Evolutionary conservation across 2,797 vertebrate genomes (phyloP), one percentile per base, ranked within the genome.

Genomic region (Propithecus deckenii): DNA sequence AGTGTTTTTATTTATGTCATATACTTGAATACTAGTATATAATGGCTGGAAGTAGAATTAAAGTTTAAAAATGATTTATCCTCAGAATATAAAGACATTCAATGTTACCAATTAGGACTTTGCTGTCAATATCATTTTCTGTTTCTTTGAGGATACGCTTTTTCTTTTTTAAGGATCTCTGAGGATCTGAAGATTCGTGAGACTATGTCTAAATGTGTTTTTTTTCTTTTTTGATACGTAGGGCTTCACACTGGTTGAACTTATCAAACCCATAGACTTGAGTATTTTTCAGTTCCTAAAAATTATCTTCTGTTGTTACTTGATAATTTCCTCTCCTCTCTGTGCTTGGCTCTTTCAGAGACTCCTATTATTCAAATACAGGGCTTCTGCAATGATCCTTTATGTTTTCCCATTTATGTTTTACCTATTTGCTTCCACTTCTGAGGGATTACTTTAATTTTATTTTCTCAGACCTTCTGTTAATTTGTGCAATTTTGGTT

Each of bases 211-310:
- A 41, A 61, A 32, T 55, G 7, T 86, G 9, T 67, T 15, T 86
- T 65, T 14, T 41, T 87, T 50, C 80, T 71, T 13, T 35, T 91
- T 86, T 48, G 14, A 35, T 79, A n/a, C 30, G 9, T 41, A 95
- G 11, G 74, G 15, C 65, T 90, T 95, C 75, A 32, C 43, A 50
- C 28, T 91, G 32, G 35, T 80, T 91, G n/a, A 25, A 71, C 17
- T 89, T 91, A 38, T 69, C 50, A 76, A 18, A 78, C 78, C 3
- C 71, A 20, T 75, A 81, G 52, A 46, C 52, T 61, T 76, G 35
- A 86, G 38, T 95, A 65, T 92, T 94, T 89, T 89, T 43, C 22
- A 87, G 43, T 90, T 96, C 28, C 71, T 75, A 84, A 94, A 83
- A 69, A 35, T 86, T 79, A 75, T 93, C 71, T 89, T 88, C 76